Evolutionary conservation across 2,113 vertebrate genomes (phyloP).

Genomic region (Syngnathus scovelli): DNA sequence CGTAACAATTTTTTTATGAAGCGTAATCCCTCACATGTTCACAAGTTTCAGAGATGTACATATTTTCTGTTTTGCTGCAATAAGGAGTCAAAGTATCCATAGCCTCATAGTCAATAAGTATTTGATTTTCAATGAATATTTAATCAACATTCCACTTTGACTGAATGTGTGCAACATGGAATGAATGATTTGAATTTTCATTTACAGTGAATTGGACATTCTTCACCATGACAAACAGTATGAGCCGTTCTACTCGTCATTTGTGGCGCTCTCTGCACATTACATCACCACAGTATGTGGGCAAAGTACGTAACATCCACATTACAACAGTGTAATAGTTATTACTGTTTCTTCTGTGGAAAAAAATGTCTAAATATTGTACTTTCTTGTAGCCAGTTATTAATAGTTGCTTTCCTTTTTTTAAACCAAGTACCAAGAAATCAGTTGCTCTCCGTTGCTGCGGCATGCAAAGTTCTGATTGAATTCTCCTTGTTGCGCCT

Average conservation of each 20-base stretch:
- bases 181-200: constrained; percentile 2
- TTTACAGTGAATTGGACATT: constrained; percentile 89
- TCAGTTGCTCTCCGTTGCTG: constrained; percentile 90
- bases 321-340: not conserved
- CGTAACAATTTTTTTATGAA: no score
- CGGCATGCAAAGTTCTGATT: constrained; percentile 96
- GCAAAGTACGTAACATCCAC: constrained; percentile 80
- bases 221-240: constrained; percentile 98
- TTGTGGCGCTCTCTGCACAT: constrained; percentile 95
- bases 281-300: constrained; percentile 97
- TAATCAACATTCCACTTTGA: not conserved
- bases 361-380: not conserved
- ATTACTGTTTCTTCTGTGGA: not conserved
- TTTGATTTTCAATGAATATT: not conserved
- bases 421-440: constrained; percentile 84
- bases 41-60: no score
- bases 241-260: constrained; percentile 98
- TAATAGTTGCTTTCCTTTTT: constrained; percentile 3
- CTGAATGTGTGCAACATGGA: constrained; percentile 1
- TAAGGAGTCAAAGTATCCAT: no score
- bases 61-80: no score
- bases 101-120: no score
- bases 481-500: constrained; percentile 93
- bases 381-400: not conserved
- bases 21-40: no score